Conservation (phyloP, 1,140 invertebrate species). For the Bradynema listronoti region DNA sequence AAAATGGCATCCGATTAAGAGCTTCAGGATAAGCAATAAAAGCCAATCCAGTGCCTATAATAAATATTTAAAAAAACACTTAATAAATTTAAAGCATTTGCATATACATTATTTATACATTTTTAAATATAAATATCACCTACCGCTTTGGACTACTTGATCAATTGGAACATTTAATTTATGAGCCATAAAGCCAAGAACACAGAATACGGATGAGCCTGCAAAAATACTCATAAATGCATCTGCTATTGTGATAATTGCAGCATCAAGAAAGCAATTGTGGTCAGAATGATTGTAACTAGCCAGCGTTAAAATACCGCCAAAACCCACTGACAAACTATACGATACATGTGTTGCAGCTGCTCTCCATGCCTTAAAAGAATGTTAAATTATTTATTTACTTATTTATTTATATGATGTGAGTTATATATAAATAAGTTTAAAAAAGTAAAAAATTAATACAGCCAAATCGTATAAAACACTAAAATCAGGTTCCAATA, state of each 20-base stretch:
- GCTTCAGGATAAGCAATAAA: slow-evolving; percentile 59
- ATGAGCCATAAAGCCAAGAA: slow-evolving; percentile 65
- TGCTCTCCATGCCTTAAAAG: slow-evolving; percentile 58
- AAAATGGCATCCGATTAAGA: slow-evolving; percentile 57
- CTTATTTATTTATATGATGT: slow-evolving; percentile 68
- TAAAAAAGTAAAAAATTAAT: too few species aligned
- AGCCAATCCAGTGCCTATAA: slow-evolving; percentile 40
- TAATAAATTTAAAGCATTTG: background rate
- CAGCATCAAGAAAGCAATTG: slow-evolving; percentile 62
- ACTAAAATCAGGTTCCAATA: slow-evolving; percentile 39
- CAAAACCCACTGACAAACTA: slow-evolving; percentile 66
- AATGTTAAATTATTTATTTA: slow-evolving; percentile 68
- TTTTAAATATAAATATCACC: too few species aligned
- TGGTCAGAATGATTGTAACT: slow-evolving; percentile 61
- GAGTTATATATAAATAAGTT: too few species aligned
- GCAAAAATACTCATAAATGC: slow-evolving; percentile 65
- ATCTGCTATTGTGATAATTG: slow-evolving; percentile 67
- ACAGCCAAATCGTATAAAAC: too few species aligned
- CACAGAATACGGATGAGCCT: slow-evolving; percentile 62
- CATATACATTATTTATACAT: too few species aligned
- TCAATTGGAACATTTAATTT: slow-evolving; percentile 60
- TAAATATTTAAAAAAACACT: background rate
- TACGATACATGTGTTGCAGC: slow-evolving; percentile 19
- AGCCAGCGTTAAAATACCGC: slow-evolving; percentile 62
- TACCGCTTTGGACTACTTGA: slow-evolving; percentile 64